phyloP scores from a whole-genome alignment of 1,140 invertebrate genomes.

The Aphelinus certus region DNA sequence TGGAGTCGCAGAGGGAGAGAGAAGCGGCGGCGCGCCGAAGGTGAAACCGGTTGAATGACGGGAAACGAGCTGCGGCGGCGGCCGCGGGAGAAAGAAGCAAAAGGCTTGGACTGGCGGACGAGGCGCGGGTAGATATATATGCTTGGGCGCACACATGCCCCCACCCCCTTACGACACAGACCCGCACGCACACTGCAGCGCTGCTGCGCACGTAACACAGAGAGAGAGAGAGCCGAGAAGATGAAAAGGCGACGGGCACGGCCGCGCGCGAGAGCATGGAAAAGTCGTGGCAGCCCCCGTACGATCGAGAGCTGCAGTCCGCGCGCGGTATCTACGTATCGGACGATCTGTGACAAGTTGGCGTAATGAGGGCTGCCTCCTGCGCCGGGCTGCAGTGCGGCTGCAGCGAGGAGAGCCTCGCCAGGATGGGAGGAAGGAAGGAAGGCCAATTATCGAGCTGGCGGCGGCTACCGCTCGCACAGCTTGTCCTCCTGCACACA shows the following conservation, averaged over 20 bases:
- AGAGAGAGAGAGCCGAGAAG: slow-evolving; percentile 11
- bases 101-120: not conserved
- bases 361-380: slow-evolving; percentile 58
- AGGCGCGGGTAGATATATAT: not conserved
- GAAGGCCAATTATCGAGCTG: slow-evolving; percentile 54
- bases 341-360: slow-evolving; percentile 58
- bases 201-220: not conserved
- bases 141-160: no score
- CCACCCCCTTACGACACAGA: no score
- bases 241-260: not conserved
- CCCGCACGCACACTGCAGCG: no score
- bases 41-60: not conserved
- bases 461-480: no score
- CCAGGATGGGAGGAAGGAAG: slow-evolving; percentile 24
- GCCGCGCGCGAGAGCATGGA: no score
- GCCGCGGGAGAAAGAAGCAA: not conserved
- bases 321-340: slow-evolving; percentile 47
- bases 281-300: no score
- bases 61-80: not conserved
- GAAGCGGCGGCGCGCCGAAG: not conserved
- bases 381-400: slow-evolving; percentile 14
- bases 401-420: slow-evolving; percentile 32
- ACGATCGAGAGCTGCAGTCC: no score
- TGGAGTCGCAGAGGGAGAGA: not conserved
- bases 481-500: no score